Evolutionary conservation across 2,797 vertebrate species (phyloP).

Genomic region (Chanos chanos): DNA sequence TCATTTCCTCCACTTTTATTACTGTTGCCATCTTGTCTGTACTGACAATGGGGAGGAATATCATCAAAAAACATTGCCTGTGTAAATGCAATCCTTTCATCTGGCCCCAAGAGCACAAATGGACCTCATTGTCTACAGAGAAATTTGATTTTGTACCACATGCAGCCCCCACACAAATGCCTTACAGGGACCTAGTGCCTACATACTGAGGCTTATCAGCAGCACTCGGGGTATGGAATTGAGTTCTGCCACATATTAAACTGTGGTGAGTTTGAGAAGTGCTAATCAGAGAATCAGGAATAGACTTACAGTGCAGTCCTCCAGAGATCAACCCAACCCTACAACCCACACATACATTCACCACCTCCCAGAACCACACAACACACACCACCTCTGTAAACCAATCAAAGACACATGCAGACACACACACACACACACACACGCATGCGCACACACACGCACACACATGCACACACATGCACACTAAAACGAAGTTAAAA

Average conservation of each 20-base stretch:
- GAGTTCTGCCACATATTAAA: conserved; percentile 67
- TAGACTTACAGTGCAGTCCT: conserved; percentile 42
- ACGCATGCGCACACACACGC: not conserved
- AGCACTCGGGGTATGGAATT: conserved; percentile 70
- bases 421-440: conserved; percentile 19
- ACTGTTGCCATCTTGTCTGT: conserved; percentile 31
- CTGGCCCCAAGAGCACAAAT: conserved; percentile 70
- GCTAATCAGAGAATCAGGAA: conserved; percentile 39
- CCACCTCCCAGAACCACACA: conserved; percentile 12
- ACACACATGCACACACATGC: not conserved
- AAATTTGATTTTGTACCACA: conserved; percentile 74
- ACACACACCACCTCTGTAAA: no score
- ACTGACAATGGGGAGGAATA: conserved; percentile 34
- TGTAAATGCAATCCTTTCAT: conserved; percentile 71
- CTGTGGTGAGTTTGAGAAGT: conserved; percentile 44
- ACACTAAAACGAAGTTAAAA: no score
- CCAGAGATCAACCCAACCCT: conserved; percentile 21
- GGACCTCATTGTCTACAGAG: conserved; percentile 74
- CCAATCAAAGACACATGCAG: not conserved
- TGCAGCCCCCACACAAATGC: conserved; percentile 52
- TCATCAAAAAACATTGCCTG: conserved; percentile 15
- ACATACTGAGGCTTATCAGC: conserved; percentile 68
- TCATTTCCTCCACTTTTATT: conserved; percentile 39
- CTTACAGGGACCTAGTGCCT: conserved; percentile 61
- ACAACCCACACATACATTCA: conserved; percentile 21